Base-by-base conservation (phyloP, 2,113 vertebrate species). In the Salvator merianae region DNA sequence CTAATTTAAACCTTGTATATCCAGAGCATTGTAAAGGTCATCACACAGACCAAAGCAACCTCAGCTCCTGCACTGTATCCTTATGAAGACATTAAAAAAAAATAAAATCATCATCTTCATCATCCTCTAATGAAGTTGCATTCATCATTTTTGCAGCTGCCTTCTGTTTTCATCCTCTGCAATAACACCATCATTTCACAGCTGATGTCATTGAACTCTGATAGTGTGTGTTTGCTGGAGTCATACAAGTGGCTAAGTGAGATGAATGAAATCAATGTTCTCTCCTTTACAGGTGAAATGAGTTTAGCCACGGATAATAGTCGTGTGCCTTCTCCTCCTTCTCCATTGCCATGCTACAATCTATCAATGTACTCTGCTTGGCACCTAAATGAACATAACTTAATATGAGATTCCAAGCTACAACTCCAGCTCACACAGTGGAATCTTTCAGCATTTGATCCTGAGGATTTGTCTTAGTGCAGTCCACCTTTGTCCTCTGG, bases 201-300 rank as follows among this genome's bases (percentile, higher is more conserved):
- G 78, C 34, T 88, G 71, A 86, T 90, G 88, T 89, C 90, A 91
- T 63, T 92, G 88, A 91, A 90, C 84, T 89, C 86, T 86, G 90
- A 81, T 92, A 92, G n/a, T 77, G 34, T 72, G 36, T 47, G 4
- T 65, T 43, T 47, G 30, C 83, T 94, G 87, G 86, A 92, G 89
- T 90, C 84, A 88, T 82, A 83, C 84, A 83, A 79, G 40, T 88
- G 90, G 84, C 53, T 89, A 93, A 91, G 90, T 94, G 86, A 94
- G 92, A 91, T 84, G 73, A 94, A 93, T 92, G 50, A 91, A 93
- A 92, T 93, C 90, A 91, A 90, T 95, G 93, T 85, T 90, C 74
- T 89, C 88, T 82, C 88, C 62, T 87, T 92, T 90, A 86, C 9
- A 84, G 83, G 85, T 91, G 77, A 91, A 94, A 93, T 90, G 0